Base-by-base conservation (phyloP, 2,113 vertebrate species). In the Talpa occidentalis region DNA sequence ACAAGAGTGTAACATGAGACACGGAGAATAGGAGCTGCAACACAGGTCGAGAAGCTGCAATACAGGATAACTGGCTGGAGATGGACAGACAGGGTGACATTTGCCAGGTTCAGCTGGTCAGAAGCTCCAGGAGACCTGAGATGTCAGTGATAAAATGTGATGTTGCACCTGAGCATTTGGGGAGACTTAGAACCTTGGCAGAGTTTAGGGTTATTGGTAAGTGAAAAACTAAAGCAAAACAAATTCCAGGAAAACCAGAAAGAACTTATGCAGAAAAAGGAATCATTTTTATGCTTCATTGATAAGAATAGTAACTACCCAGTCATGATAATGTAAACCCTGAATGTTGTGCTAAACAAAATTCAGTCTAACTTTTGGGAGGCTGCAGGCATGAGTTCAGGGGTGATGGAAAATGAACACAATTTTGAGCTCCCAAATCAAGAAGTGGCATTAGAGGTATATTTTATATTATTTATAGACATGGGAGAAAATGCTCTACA, bases 61-160 rank as follows among this genome's bases (percentile, higher is more conserved):
- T 14, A 8, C 0, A 2, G 17, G 24, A 2, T 2, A 24, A 14
- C 4, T 1, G 42, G 19, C 14, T 2, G 16, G 49, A 26, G 3
- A 19, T 5, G 49, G 79, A 70, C 24, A 32, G 44, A n/a, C 30
- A 26, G 56, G 82, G 22, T 21, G 60, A 24, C 3, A 0, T 0
- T 17, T 9, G 22, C 22, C 22, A 0, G 32, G 67, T 16, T 0
- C 19, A 6, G 66, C 64, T 7, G 82, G 72, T 9, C n/a, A 14
- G n/a, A 44, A 32, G 49, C 76, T 26, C 28, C 26, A 30, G 62
- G 40, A 64, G 14, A 44, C 54, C 54, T 35, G 59, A 81, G 54
- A 3, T 4, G 8, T 2, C 16, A 22, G n/a, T 14, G 40, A 32
- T 3, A 28, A 15, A 22, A 17, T 22, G 21, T 56, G 37, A 62